Conservation (phyloP, 2,113 vertebrate species). For the Todiramphus saurophagus region DNA sequence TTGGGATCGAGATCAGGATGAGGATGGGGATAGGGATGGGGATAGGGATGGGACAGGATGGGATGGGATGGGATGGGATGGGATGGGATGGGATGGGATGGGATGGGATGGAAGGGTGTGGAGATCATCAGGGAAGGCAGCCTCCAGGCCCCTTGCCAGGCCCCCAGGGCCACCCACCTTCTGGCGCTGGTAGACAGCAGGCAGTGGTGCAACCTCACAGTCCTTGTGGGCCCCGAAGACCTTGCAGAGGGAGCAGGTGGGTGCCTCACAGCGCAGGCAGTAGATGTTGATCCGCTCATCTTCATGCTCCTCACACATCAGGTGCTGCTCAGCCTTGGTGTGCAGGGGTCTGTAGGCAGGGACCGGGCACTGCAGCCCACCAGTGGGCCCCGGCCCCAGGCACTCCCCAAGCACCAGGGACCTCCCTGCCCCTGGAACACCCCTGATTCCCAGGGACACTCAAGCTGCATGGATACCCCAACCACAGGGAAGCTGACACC, state of each 20-base stretch:
- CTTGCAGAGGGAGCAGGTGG: conserved; percentile 94
- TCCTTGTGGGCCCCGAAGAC: conserved; percentile 89
- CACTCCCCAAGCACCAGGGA: neutral
- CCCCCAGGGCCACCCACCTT: conserved; percentile 71
- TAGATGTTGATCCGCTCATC: conserved; percentile 93
- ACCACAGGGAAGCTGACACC: neutral
- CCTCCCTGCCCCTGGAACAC: neutral
- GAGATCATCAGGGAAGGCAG: neutral
- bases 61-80: neutral
- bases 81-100: neutral
- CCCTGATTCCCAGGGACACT: neutral
- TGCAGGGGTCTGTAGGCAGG: conserved; percentile 71
- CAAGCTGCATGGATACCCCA: no score
- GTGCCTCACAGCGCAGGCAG: conserved; percentile 86
- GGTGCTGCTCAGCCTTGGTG: conserved; percentile 81
- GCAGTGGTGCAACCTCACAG: conserved; percentile 87
- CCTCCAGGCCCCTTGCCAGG: accelerated
- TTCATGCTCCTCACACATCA: conserved; percentile 87
- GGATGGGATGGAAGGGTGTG: accelerated
- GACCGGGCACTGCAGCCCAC: neutral
- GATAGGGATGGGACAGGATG: neutral
- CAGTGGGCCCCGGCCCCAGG: neutral
- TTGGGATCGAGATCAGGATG: no score
- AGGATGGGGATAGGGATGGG: neutral
- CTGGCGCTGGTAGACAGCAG: conserved; percentile 80